Conservation (phyloP, 1,140 invertebrate species). For the Ooceraea biroi region DNA sequence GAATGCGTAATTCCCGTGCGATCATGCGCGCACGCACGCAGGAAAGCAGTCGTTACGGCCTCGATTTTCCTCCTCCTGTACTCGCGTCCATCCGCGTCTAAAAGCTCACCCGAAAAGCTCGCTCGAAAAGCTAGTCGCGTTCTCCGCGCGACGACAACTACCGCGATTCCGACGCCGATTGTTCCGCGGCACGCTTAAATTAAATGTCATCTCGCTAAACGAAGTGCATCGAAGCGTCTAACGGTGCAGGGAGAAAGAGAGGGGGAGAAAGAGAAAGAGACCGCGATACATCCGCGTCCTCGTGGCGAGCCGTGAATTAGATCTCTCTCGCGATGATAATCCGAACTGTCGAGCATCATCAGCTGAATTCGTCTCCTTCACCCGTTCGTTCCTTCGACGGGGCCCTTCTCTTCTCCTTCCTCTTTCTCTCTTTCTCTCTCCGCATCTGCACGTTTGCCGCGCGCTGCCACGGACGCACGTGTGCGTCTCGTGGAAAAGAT, state of each 20-base stretch:
- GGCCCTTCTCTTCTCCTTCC: background rate
- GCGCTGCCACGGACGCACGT: conserved; percentile 57
- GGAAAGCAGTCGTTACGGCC: background rate
- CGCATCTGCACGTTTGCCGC: conserved; percentile 24
- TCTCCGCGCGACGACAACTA: background rate
- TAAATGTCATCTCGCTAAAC: conserved; percentile 67
- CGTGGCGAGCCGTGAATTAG: conserved; percentile 61
- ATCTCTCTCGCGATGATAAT: conserved; percentile 59
- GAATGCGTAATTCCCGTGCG: conserved; percentile 24
- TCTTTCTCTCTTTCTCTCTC: background rate
- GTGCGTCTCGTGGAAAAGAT: conserved; percentile 72
- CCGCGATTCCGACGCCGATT: background rate
- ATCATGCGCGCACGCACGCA: too few species aligned
- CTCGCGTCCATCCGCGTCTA: background rate
- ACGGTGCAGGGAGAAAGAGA: conserved; percentile 58
- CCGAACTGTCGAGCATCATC: conserved; percentile 49
- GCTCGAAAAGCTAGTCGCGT: background rate
- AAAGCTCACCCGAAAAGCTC: conserved; percentile 22
- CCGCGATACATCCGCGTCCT: background rate
- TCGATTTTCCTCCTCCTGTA: background rate
- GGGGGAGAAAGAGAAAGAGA: too few species aligned
- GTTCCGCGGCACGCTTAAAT: conserved; percentile 39
- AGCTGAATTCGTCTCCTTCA: conserved; percentile 35
- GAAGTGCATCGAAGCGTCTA: conserved; percentile 66
- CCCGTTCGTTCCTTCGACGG: background rate